Conservation (phyloP, 2,797 vertebrate genomes). For the Rousettus madagascariensis region DNA sequence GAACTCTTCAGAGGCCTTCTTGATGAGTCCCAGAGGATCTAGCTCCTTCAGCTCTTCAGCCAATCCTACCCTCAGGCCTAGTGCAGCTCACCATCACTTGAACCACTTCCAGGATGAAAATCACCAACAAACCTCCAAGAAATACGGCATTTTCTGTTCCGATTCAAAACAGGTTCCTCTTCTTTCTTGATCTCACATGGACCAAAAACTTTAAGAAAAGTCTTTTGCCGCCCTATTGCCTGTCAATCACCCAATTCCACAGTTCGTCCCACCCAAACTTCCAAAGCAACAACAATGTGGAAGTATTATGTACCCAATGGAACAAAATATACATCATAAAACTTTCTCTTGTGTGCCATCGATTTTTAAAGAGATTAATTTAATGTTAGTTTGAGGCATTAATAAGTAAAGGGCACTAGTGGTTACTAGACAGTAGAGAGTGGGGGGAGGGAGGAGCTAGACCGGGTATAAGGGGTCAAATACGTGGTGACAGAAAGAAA, state of each 20-base stretch:
- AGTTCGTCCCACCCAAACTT: slow-evolving; percentile 77
- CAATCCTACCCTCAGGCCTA: neutral
- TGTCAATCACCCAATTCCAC: slow-evolving; percentile 45
- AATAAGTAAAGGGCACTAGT: neutral
- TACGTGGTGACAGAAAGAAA: no score
- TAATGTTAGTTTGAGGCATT: slow-evolving; percentile 82
- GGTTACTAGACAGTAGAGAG: no score
- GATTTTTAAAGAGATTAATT: slow-evolving; percentile 83
- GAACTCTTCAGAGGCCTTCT: slow-evolving; percentile 14
- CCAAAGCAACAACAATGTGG: slow-evolving; percentile 77
- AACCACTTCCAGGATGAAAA: neutral
- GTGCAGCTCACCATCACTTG: neutral
- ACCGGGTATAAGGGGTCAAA: no score
- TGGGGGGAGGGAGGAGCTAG: no score
- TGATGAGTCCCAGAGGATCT: slow-evolving; percentile 58
- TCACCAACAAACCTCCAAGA: slow-evolving; percentile 70
- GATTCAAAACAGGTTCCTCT: slow-evolving; percentile 75
- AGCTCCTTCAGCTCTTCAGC: neutral
- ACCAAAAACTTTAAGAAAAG: slow-evolving; percentile 65
- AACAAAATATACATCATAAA: slow-evolving; percentile 86
- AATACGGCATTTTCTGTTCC: slow-evolving; percentile 73
- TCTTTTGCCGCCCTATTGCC: slow-evolving; percentile 38
- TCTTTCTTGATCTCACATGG: slow-evolving; percentile 57
- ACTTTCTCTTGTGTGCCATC: slow-evolving; percentile 79
- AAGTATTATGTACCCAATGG: slow-evolving; percentile 85